These are phyloP conservation scores for Sinodicranocentrus sp. DNA, from an alignment of 2,888 invertebrate species.

Conservation along the genomic window DNA sequence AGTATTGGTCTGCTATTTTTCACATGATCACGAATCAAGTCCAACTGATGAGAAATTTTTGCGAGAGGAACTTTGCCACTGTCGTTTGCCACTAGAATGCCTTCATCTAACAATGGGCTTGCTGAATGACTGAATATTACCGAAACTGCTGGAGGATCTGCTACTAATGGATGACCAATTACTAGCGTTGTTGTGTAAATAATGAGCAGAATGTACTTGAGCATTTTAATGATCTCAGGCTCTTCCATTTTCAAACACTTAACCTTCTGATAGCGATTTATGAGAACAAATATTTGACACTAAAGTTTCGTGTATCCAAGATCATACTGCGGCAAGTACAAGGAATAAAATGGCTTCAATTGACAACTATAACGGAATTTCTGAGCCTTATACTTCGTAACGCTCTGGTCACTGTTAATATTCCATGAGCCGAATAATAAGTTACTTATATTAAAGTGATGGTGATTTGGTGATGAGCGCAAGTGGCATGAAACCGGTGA, in stretches of 20 bases:
- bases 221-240: slow-evolving; percentile 66
- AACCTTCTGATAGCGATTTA: too few relatives aligned
- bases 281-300: background rate
- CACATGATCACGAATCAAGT: background rate
- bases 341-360: background rate
- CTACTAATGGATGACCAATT: slow-evolving; percentile 54
- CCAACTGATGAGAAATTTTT: background rate
- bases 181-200: background rate
- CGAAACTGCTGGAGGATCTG: too few relatives aligned
- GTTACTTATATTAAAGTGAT: too few relatives aligned
- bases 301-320: background rate
- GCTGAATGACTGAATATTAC: too few relatives aligned
- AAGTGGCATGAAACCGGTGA: too few relatives aligned
- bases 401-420: too few relatives aligned
- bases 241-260: slow-evolving; percentile 54
- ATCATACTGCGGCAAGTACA: background rate
- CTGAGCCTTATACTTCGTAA: too few relatives aligned
- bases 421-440: too few relatives aligned
- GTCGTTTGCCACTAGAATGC: too few relatives aligned
- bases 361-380: too few relatives aligned
- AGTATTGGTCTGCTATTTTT: background rate
- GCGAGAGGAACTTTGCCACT: background rate
- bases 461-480: too few relatives aligned
- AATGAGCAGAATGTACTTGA: slow-evolving; percentile 65
- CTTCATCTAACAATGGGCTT: too few relatives aligned